phyloP scores from a whole-genome alignment of 2,797 vertebrate genomes.

The Poecilia wingei region DNA sequence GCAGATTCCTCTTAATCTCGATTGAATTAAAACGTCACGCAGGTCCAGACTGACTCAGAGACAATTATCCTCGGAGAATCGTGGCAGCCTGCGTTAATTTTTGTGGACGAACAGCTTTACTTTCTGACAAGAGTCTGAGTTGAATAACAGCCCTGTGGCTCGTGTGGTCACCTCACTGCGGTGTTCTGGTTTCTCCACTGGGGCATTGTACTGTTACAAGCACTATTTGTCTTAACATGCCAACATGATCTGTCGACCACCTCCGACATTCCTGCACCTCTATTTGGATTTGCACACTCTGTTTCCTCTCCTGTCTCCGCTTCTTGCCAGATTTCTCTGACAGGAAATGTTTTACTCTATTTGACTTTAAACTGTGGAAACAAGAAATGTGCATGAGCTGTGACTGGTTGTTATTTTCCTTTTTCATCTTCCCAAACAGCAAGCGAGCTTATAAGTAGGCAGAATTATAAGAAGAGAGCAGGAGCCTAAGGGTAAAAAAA shows the following conservation, averaged over 20 bases:
- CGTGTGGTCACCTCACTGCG: constrained; percentile 27
- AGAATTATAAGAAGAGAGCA: constrained; percentile 19
- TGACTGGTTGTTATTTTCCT: constrained; percentile 16
- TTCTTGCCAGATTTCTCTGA: constrained; percentile 33
- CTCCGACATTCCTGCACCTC: constrained; percentile 47
- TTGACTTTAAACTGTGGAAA: constrained; percentile 38
- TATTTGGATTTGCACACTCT: constrained; percentile 27
- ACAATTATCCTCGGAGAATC: neutral
- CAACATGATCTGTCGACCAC: constrained; percentile 44
- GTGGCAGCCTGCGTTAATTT: constrained; percentile 17
- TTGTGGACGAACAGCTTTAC: constrained; percentile 23
- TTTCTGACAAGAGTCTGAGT: constrained; percentile 18
- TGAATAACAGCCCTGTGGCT: constrained; percentile 6
- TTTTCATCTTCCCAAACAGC: constrained; percentile 4
- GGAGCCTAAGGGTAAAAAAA: constrained; percentile 33
- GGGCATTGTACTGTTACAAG: constrained; percentile 22
- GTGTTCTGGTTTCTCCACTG: constrained; percentile 10
- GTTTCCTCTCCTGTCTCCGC: constrained; percentile 23
- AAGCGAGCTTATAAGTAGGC: constrained; percentile 13
- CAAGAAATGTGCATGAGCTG: constrained; percentile 19
- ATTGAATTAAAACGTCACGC: constrained; percentile 38
- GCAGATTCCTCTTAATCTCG: constrained; percentile 43
- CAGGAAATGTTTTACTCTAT: constrained; percentile 41
- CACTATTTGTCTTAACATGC: constrained; percentile 48
- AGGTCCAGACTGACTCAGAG: constrained; percentile 37